Evolutionary conservation across 1,140 invertebrate genomes (phyloP), one percentile per base, ranked within the genome.

Genomic region (Ceratitis capitata): DNA sequence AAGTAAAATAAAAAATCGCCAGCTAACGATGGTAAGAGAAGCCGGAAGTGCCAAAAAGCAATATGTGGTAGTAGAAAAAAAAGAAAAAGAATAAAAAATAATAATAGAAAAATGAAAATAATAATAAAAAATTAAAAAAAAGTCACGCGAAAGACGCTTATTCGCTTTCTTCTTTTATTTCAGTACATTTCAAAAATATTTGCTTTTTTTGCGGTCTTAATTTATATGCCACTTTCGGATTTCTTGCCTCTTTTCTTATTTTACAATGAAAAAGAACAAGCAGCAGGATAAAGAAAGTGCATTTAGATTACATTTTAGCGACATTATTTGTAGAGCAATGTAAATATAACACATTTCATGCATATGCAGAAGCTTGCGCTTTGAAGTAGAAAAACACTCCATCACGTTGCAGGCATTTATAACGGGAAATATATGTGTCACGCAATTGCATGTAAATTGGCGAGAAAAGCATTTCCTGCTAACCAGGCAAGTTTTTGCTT

Each of bases 311-410:
- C 69, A 78, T 78, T 78, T 78, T 78, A 78, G 39, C 69, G 39
- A 78, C 69, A 78, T 78, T 78, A 78, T 78, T 78, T 78, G 69
- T 78, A 78, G 69, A 78, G 69, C 69, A 23, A 45, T 78, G 69
- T 45, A 78, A 78, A 78, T 78, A 78, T 78, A n/a, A 45, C 69
- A 78, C 39, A n/a, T 78, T 45, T 47, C 39, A 19, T 47, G 39
- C 61, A 35, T 69, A 32, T 35, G 14, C 32, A 19, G 39, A 32
- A 16, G 1, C n/a, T n/a, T 26, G 35, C n/a, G 39, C 32, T 64
- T 14, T 2, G 9, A 10, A 12, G n/a, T n/a, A 78, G 32, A 10
- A 23, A 45, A 45, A 45, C 39, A 45, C 69, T 78, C 69, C 39
- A 45, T 78, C 39, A 78, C 42, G 35, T 42, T 39, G 2, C n/a